phyloP scores from a whole-genome alignment of 2,113 vertebrate species.

The Typhlomys cinereus region DNA sequence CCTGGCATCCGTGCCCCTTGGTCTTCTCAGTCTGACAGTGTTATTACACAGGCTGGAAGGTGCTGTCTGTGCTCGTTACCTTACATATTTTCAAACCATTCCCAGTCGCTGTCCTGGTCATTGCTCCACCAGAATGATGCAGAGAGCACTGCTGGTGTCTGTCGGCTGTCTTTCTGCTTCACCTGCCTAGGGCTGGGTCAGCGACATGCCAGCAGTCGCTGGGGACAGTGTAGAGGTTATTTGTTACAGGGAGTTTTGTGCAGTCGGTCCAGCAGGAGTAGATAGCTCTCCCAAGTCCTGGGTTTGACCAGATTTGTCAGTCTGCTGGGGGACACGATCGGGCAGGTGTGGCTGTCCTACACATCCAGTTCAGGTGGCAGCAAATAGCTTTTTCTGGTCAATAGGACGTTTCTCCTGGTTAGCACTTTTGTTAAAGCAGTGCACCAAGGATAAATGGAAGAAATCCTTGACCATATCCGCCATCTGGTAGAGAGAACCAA shows the following conservation, averaged over 20 bases:
- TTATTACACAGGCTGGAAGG: conserved; percentile 69
- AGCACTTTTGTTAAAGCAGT: conserved; percentile 16
- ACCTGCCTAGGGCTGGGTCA: not conserved
- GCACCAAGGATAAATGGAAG: not conserved
- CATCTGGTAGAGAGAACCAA: not conserved
- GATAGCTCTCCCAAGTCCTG: not conserved
- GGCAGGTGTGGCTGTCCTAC: conserved; percentile 22
- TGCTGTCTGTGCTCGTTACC: not conserved
- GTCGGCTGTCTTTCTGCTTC: not conserved
- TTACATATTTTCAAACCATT: not conserved
- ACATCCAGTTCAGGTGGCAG: not conserved
- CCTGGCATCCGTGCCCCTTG: conserved; percentile 55
- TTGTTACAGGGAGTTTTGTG: not conserved
- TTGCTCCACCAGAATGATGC: not conserved
- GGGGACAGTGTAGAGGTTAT: not conserved
- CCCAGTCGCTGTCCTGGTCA: not conserved
- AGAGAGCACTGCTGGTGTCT: not conserved
- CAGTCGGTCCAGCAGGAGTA: not conserved
- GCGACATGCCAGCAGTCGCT: not conserved
- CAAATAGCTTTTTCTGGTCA: conserved; percentile 48
- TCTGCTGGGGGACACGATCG: conserved; percentile 40
- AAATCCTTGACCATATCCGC: not conserved
- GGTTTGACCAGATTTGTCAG: not conserved
- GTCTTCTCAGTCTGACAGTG: conserved; percentile 60
- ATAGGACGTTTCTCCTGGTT: not conserved